phyloP scores from a whole-genome alignment of 92 coral and sea anemone genomes.

The Heliopora coerulea region DNA sequence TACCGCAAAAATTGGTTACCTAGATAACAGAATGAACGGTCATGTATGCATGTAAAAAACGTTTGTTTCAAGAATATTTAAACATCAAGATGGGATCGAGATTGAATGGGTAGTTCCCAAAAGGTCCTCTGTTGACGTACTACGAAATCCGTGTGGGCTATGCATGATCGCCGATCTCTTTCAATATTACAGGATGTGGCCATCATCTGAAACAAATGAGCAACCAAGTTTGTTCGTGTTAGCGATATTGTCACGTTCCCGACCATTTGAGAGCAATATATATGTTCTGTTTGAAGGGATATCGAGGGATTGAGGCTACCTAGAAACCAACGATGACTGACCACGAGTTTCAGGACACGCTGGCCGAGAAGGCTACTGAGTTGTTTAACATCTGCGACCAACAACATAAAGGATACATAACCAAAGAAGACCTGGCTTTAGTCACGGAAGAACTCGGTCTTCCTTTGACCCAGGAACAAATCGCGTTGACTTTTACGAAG shows the following conservation, averaged over 20 bases:
- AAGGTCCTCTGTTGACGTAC: no score
- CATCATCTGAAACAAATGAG: conserved; percentile 21
- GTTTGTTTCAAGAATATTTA: no score
- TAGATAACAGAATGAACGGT: conserved; percentile 7
- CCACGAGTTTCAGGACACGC: conserved; percentile 49
- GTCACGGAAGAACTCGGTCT: conserved; percentile 79
- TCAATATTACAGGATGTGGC: conserved; percentile 19
- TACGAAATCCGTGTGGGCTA: not conserved
- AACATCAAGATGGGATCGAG: no score
- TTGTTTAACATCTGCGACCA: conserved; percentile 87
- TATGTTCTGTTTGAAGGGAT: not conserved
- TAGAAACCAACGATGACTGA: conserved; percentile 47
- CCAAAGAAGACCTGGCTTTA: conserved; percentile 65
- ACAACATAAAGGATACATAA: conserved; percentile 77
- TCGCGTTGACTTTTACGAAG: conserved; percentile 85
- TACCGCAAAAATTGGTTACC: conserved; percentile 10
- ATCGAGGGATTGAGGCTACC: not conserved
- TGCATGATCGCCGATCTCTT: conserved; percentile 4
- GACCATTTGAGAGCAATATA: not conserved
- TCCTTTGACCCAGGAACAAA: conserved; percentile 80
- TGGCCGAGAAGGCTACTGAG: conserved; percentile 82
- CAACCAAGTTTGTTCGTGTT: not conserved
- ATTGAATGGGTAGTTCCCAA: no score
- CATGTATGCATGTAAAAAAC: conserved; percentile 10
- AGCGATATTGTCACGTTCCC: not conserved